A percentile compares a stretch with the other conserved stretches of the same genome.
Conservation (phyloP, 1,140 invertebrate species). For the Watersipora subatra region DNA sequence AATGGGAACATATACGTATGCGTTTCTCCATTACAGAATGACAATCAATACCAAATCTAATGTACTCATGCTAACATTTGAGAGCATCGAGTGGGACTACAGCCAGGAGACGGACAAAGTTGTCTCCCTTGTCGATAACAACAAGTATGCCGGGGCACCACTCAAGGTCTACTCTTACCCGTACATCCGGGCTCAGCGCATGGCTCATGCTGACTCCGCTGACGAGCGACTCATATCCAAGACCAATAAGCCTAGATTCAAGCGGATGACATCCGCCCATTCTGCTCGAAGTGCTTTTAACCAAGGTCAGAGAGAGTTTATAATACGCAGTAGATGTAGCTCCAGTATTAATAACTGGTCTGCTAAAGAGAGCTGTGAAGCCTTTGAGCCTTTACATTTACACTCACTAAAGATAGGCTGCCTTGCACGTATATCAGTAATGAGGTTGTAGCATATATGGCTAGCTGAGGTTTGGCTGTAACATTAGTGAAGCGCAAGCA, state of each 20-base stretch:
- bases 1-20: no score
- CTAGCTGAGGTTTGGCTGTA: no score
- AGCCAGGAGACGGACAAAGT: slow-evolving; percentile 30
- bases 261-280: not conserved
- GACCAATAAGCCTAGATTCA: not conserved
- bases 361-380: no score
- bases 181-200: slow-evolving; percentile 33
- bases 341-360: no score
- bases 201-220: slow-evolving; percentile 28
- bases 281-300: not conserved
- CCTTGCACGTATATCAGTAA: no score
- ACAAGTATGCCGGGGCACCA: slow-evolving; percentile 28
- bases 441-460: no score
- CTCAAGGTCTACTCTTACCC: slow-evolving; percentile 26
- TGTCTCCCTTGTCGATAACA: slow-evolving; percentile 29
- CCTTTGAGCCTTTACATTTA: slow-evolving; percentile 20
- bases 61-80: slow-evolving; percentile 36
- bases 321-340: slow-evolving; percentile 3
- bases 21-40: slow-evolving; percentile 24
- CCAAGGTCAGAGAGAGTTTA: not conserved
- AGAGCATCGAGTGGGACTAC: slow-evolving; percentile 36
- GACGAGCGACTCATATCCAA: slow-evolving; percentile 27
- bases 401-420: slow-evolving; percentile 29
- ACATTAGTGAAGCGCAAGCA: no score
- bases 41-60: slow-evolving; percentile 35